Conservation (phyloP, 2,113 vertebrate species). For the Silurus glanis region DNA sequence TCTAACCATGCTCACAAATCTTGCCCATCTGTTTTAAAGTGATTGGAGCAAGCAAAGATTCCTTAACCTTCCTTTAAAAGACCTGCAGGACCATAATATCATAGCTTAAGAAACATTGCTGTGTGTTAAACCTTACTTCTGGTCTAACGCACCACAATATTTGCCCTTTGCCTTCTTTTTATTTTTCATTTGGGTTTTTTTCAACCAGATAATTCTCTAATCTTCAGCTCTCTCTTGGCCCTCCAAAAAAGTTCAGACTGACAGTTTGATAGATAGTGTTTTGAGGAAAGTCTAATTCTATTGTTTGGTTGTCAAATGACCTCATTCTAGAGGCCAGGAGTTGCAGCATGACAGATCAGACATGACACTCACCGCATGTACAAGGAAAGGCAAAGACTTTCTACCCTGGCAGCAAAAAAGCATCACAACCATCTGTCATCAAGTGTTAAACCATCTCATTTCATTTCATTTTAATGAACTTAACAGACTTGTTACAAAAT, state of each 20-base stretch:
- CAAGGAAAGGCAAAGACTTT: neutral
- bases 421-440: neutral
- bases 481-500: neutral
- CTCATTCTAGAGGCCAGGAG: slow-evolving; percentile 13
- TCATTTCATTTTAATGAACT: slow-evolving; percentile 12
- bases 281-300: slow-evolving; percentile 36
- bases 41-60: neutral
- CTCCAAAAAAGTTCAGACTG: neutral
- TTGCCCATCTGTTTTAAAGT: neutral
- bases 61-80: neutral
- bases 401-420: neutral
- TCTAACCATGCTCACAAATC: neutral
- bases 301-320: slow-evolving; percentile 27
- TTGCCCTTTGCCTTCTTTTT: neutral
- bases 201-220: slow-evolving; percentile 31
- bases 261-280: slow-evolving; percentile 13
- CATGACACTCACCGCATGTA: neutral
- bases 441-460: neutral
- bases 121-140: slow-evolving; percentile 18
- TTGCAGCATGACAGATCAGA: slow-evolving; percentile 25
- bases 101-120: neutral
- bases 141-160: slow-evolving; percentile 4
- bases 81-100: neutral
- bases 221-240: slow-evolving; percentile 21
- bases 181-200: slow-evolving; percentile 25